These are phyloP conservation scores for Phacellophora camtschatica DNA, from an alignment of 30 jellyfish, hydroid and myxozoan genomes.

Conservation along the genomic window DNA sequence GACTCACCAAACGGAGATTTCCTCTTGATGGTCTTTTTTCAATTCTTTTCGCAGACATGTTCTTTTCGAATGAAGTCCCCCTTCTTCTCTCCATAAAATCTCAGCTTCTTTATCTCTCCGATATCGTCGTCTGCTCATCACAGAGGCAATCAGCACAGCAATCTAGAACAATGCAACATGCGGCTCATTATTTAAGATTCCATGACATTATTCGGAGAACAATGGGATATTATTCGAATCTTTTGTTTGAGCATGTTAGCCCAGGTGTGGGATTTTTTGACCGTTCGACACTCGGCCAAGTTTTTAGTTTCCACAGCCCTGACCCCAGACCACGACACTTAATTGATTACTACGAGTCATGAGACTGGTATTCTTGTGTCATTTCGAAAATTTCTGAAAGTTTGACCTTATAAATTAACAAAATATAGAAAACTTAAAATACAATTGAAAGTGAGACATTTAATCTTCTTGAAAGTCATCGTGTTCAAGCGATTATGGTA, in stretches of 20 bases:
- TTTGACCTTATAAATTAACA: too few species aligned
- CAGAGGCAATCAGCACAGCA: too few species aligned
- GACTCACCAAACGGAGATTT: conserved; percentile 41
- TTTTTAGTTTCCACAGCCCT: conserved; percentile 11
- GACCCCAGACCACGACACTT: too few species aligned
- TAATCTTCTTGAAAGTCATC: too few species aligned
- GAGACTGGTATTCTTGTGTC: too few species aligned
- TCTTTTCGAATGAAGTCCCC: background rate
- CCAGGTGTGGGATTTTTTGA: conserved; percentile 65
- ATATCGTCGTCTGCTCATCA: conserved; percentile 26
- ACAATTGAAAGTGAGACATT: too few species aligned
- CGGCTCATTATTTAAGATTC: conserved; percentile 52
- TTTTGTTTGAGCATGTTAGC: conserved; percentile 58
- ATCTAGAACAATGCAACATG: conserved; percentile 58
- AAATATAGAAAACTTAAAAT: too few species aligned
- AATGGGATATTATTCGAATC: conserved; percentile 40
- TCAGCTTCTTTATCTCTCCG: conserved; percentile 34
- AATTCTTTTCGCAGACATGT: conserved; percentile 30
- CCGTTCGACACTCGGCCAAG: background rate
- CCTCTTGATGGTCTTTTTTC: conserved; percentile 62
- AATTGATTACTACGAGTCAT: too few species aligned
- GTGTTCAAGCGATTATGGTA: too few species aligned
- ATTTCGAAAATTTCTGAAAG: too few species aligned
- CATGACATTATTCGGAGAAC: conserved; percentile 47
- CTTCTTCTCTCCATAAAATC: background rate